Base-by-base conservation (phyloP, 2,797 vertebrate species). In the Hyperoplus lanceolatus region DNA sequence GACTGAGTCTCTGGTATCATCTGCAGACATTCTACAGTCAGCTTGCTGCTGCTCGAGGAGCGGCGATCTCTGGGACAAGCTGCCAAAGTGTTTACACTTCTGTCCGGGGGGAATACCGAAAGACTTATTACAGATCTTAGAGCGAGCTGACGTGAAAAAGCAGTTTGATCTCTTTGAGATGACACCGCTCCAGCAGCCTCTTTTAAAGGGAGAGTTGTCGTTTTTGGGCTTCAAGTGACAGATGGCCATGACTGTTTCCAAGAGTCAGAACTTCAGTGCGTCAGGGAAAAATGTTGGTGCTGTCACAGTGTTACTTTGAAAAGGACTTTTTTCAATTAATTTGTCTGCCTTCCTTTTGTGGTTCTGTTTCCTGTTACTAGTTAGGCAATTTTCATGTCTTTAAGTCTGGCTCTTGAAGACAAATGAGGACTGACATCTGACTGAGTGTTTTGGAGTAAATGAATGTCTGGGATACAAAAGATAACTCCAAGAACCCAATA, bases 11-110 rank as follows among this genome's bases (percentile, higher is more conserved):
- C 21, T 75, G n/a, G 11, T 18, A 6, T 50, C 45, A 68, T 18
- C 58, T 49, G 61, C 49, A 74, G 49, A 60, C 62, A 51, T 60
- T 68, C 45, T 43, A 15, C 51, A 12, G 50, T 18, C 51, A 51
- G 60, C n/a, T 16, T 7, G 10, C 68, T 18, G 62, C 59, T 53
- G 62, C 70, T 70, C 4, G 51, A 72, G 16, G 55, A 70, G 76
- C 50, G n/a, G 5, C 61, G 61, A 64, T 71, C 60, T 65, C 63
- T 62, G 1, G 2, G 65, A 67, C 63, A 49, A 70, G 77, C 8
- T 4, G 64, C 81, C 59, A 15, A 83, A 81, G 61, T 87, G 87
- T 91, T 90, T 90, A 89, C 55, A 68, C 48, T 49, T 63, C 42
- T 48, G 73, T 82, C 60, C 46, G 16, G 10, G 3, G 16, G 10